Percentiles rank a stretch among this genome's conserved stretches.
phyloP scores from a whole-genome alignment of 2,113 vertebrate genomes.

The Thunnus maccoyii region DNA sequence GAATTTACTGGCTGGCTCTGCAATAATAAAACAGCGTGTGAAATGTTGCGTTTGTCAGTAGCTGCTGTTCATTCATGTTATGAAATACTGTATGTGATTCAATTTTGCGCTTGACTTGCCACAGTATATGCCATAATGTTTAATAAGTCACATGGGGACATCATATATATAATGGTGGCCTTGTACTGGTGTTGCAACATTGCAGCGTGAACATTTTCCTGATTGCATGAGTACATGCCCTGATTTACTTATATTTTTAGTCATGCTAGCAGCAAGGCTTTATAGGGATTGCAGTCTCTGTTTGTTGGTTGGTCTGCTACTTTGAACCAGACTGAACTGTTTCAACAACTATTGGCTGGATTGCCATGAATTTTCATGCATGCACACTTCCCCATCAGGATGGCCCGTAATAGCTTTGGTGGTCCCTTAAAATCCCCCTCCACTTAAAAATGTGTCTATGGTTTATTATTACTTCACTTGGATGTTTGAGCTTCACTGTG shows the following conservation, averaged over 20 bases:
- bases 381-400: no score
- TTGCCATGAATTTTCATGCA: no score
- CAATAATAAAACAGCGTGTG: constrained; percentile 50
- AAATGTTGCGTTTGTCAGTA: constrained; percentile 44
- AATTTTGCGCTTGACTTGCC: constrained; percentile 52
- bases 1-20: constrained; percentile 41
- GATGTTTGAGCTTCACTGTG: no score
- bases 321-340: constrained; percentile 1
- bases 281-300: background rate
- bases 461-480: no score
- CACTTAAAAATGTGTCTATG: no score
- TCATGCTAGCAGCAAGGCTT: background rate
- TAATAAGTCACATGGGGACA: constrained; percentile 40
- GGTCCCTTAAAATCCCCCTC: no score
- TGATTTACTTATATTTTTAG: background rate
- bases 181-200: constrained; percentile 7
- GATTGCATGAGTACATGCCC: background rate
- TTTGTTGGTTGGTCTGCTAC: background rate
- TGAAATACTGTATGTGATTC: constrained; percentile 53
- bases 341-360: background rate
- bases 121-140: constrained; percentile 46
- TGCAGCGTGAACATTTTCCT: constrained; percentile 31
- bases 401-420: no score
- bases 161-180: constrained; percentile 6
- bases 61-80: constrained; percentile 41